A percentile compares a stretch with the other conserved stretches of the same genome.
These are phyloP conservation scores for Otolemur garnettii DNA, from an alignment of 2,113 vertebrate species.

Conservation along the genomic window DNA sequence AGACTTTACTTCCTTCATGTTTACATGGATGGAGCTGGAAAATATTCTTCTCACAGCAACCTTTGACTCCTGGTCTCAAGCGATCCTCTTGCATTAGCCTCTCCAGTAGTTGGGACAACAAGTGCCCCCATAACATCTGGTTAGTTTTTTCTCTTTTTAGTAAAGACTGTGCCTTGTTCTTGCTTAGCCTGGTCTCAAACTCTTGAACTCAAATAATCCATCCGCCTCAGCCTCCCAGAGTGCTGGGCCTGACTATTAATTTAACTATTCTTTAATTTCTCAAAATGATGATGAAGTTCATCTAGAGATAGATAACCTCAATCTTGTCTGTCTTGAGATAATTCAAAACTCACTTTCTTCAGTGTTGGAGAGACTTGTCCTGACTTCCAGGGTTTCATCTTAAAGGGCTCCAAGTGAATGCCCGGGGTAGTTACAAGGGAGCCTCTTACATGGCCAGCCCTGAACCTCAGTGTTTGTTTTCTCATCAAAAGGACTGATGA, in stretches of 20 bases:
- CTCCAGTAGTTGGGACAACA: too few relatives aligned
- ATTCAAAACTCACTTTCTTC: not conserved
- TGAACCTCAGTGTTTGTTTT: not conserved
- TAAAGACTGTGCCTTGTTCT: too few relatives aligned
- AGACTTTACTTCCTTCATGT: too few relatives aligned
- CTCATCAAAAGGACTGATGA: not conserved
- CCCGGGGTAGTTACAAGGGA: not conserved
- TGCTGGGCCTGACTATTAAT: not conserved
- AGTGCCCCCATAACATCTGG: too few relatives aligned
- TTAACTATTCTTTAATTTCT: not conserved
- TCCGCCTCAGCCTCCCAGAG: too few relatives aligned
- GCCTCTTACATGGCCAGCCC: not conserved
- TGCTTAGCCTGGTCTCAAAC: too few relatives aligned
- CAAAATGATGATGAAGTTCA: not conserved
- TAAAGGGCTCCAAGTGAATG: not conserved
- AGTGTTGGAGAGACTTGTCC: not conserved
- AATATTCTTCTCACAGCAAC: too few relatives aligned
- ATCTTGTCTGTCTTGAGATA: not conserved
- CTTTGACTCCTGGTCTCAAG: too few relatives aligned
- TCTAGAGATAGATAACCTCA: not conserved
- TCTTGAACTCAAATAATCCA: too few relatives aligned
- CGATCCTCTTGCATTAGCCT: too few relatives aligned
- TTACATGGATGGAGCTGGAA: too few relatives aligned
- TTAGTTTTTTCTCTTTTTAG: too few relatives aligned
- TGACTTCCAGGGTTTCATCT: not conserved